Base-by-base conservation (phyloP, 2,113 vertebrate species). In the Microcebus tavaratra region DNA sequence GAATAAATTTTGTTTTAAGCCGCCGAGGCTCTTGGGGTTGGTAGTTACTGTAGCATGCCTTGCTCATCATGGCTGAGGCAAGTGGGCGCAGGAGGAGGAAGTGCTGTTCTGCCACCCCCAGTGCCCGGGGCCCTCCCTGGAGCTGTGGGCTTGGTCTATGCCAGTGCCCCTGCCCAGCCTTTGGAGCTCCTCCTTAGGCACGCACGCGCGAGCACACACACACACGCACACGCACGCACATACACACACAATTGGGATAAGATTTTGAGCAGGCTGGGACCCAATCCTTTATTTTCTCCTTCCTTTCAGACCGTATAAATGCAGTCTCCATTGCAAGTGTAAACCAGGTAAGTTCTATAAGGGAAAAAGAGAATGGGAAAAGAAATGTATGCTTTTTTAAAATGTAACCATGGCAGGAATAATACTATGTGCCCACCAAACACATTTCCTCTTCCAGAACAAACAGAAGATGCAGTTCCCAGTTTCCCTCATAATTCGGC, bases 121-220 rank as follows among this genome's bases (percentile, higher is more conserved):
- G 80, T 17, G 50, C 42, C 1, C 45, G 34, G 53, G 27, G 12
- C 3, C 13, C 5, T 63, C n/a, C 50, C 72, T 65, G 45, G 63
- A 42, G 34, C 7, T 4, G 2, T 1, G 15, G 25, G 7, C 23
- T 48, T 39, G 29, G n/a, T 6, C 5, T 6, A 20, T 15, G 31
- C 27, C 50, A 1, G 31, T 1, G 5, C 53, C 75, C 36, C 31
- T 42, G 48, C 29, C 27, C 70, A 1, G 13, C 27, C 42, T 55
- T 23, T 9, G 75, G 31, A 39, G 12, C 42, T 21, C 8, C 20
- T 34, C 27, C 21, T 88, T 15, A 39, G 39, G 39, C 39, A 42
- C 39, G 39, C 39, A 42, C 39, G 5, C 39, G 5, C 39, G 17
- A 17, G 61, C 25, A 34, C n/a, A 25, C 53, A 6, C 53, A 18